Base-by-base conservation (phyloP, 2,797 vertebrate genomes). In the Enteromius radiatus region DNA sequence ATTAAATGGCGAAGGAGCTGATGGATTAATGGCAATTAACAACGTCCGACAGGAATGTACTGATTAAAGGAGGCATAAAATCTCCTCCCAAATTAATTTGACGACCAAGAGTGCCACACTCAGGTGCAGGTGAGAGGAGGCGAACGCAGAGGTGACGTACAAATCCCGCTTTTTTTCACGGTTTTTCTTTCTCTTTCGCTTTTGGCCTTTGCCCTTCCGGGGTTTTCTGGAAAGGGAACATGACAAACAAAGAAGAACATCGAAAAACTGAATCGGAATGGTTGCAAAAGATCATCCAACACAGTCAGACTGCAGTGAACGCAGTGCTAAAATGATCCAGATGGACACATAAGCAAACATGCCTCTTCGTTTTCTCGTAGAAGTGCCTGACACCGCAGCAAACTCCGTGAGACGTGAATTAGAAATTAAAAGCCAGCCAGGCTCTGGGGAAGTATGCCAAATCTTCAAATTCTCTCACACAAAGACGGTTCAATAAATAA, bases 151-250 rank as follows among this genome's bases (percentile, higher is more conserved):
- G 93, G 93, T 95, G 93, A 96, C 95, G 85, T 96, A 96, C 95
- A 92, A 93, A 89, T 94, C 92, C 75, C 86, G 91, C 90, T 88
- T 92, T 96, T 96, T 97, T 95, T 97, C 96, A 88, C 95, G 95
- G 94, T 95, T 96, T 98, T 97, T 98, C 96, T 98, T 98, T 97
- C 96, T 96, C 94, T 98, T 98, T 97, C 96, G 95, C 95, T 98
- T 99, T 97, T 94, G 96, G 95, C 97, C 96, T 94, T 95, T 97
- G 95, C 95, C 96, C 96, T 94, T 96, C 92, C 96, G 93, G 95
- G 95, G 94, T 96, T 97, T 97, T 98, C 97, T 99, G 97, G 93
- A 97, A 94, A 97, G 93, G 94, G 73, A 95, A 93, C 92, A 82
- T 69, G 56, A 83, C 75, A 80, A 74, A 74, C 84, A 69, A 64